A percentile compares a stretch with the other conserved stretches of the same genome.
These are phyloP conservation scores for Apolygus lucorum DNA, from an alignment of 1,140 invertebrate species.

Conservation along the genomic window DNA sequence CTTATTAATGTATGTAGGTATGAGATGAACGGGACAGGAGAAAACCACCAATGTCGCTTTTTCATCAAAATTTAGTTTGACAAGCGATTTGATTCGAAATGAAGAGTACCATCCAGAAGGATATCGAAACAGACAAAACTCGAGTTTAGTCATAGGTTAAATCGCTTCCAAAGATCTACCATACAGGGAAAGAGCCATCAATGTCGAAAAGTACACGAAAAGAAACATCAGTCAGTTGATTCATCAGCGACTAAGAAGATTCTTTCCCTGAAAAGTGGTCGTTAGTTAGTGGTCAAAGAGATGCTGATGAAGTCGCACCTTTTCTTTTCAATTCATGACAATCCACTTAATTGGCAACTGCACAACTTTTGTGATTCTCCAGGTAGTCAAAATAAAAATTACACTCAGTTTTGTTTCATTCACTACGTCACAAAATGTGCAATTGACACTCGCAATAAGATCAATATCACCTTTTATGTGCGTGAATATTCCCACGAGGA, in stretches of 20 bases:
- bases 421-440: too few relatives aligned
- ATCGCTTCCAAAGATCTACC: not conserved
- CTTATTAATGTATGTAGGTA: too few relatives aligned
- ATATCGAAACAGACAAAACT: not conserved
- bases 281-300: too few relatives aligned
- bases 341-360: too few relatives aligned
- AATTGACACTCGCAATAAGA: too few relatives aligned
- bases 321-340: too few relatives aligned
- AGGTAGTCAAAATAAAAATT: too few relatives aligned
- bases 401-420: too few relatives aligned
- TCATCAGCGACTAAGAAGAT: not conserved
- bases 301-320: too few relatives aligned
- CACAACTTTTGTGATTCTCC: too few relatives aligned
- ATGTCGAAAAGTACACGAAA: not conserved
- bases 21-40: not conserved
- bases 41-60: not conserved
- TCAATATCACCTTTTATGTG: too few relatives aligned
- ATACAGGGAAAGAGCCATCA: not conserved
- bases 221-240: not conserved
- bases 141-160: not conserved
- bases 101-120: not conserved
- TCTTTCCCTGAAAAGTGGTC: not conserved
- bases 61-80: not conserved
- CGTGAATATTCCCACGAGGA: too few relatives aligned
- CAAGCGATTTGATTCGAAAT: not conserved